Percentiles rank a stretch among this genome's conserved stretches.
These are phyloP conservation scores for Odontamblyopus lacepedii DNA, from an alignment of 2,797 vertebrate species.

Conservation along the genomic window DNA sequence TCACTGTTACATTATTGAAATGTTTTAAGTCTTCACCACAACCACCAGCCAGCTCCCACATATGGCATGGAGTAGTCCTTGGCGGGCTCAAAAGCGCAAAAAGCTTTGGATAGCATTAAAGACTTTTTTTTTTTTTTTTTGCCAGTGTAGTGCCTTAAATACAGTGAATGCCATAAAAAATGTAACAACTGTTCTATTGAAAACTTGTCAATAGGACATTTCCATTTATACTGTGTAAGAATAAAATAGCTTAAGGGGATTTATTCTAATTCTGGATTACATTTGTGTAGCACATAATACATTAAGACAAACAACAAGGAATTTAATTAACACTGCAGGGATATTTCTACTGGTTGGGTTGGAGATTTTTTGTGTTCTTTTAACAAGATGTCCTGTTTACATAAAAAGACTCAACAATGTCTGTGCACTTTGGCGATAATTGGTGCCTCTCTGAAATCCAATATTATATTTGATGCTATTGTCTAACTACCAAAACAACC, in stretches of 20 bases:
- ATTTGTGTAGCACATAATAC: conserved; percentile 14
- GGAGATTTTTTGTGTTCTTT: neutral
- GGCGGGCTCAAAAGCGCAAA: conserved; percentile 13
- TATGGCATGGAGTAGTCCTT: conserved; percentile 9
- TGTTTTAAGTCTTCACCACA: conserved; percentile 19
- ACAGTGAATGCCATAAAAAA: conserved; percentile 7
- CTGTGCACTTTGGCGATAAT: neutral
- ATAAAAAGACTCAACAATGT: neutral
- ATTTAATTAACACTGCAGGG: conserved; percentile 4
- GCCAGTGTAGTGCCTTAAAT: conserved; percentile 12
- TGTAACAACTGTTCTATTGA: conserved; percentile 10
- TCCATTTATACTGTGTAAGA: conserved; percentile 5
- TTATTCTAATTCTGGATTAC: conserved; percentile 8
- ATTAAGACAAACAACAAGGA: neutral
- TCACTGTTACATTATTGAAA: conserved; percentile 24
- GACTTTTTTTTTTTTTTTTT: conserved; percentile 12
- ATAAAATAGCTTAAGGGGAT: neutral
- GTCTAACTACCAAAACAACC: conserved; percentile 1
- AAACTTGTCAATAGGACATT: conserved; percentile 3
- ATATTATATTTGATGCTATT: conserved; percentile 3
- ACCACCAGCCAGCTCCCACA: conserved; percentile 13
- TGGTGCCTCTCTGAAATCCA: neutral
- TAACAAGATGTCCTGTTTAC: conserved; percentile 7
- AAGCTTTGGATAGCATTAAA: conserved; percentile 16
- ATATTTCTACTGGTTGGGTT: neutral